Evolutionary conservation across 2,113 vertebrate species (phyloP).

Genomic region (Ctenomys sociabilis): DNA sequence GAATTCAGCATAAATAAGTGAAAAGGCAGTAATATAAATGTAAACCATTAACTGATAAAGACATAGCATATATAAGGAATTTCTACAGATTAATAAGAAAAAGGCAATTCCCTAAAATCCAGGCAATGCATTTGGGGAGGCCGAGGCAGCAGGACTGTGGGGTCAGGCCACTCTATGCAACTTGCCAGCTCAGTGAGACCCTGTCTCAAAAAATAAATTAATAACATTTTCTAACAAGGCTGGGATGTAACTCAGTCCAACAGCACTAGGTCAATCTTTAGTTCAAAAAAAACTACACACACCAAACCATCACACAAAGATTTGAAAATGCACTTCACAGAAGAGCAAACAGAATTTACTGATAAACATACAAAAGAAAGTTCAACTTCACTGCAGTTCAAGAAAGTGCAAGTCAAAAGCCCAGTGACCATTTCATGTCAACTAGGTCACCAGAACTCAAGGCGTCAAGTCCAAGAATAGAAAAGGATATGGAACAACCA

Average conservation of each 20-base stretch:
- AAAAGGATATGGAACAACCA: neutral
- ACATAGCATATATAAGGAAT: neutral
- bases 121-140: neutral
- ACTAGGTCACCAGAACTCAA: neutral
- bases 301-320: neutral
- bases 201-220: neutral
- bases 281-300: neutral
- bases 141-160: neutral
- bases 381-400: neutral
- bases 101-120: neutral
- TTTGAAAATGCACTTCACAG: neutral
- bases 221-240: neutral
- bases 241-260: neutral
- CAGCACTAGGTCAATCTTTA: neutral
- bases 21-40: neutral
- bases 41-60: neutral
- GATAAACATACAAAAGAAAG: neutral
- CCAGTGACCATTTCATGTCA: neutral
- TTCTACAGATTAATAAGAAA: constrained; percentile 4
- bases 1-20: constrained; percentile 12
- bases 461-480: neutral
- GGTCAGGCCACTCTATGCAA: neutral
- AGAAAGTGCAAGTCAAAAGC: neutral
- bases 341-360: neutral
- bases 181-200: neutral